Base-by-base conservation (phyloP, 2,888 invertebrate genomes). In the Chloroclystis v-ata region DNA sequence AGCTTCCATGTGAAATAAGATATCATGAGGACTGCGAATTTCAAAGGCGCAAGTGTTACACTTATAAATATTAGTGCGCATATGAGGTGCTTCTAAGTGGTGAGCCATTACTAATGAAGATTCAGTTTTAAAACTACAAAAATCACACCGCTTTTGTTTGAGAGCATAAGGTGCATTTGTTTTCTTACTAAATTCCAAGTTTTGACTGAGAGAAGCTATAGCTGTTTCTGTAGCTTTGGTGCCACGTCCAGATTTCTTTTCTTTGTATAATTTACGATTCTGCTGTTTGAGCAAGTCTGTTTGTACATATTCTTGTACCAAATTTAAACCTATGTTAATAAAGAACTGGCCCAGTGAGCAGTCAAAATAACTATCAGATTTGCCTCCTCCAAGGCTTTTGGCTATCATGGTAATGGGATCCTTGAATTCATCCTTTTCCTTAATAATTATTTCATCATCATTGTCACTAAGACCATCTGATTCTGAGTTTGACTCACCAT, bases 261-360 rank as follows among this genome's bases (percentile, higher is more conserved):
- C 93, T 64, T 93, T 92, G 61, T 95, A 94, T 35, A 94, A 91
- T 75, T 96, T 97, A 40, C 95, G 91, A 74, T 96, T 95, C 73
- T 97, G 97, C 67, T 95, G 93, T 63, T 94, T 93, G 48, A 98
- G 86, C 48, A 98, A 86, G 84, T 98, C 98, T 35, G 92, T 92
- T 83, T 98, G 97, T 13, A 98, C 97, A 80, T 93, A 95, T 77
- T 98, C 97, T 78, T 97, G 97, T 4, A 97, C 97, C 60, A 97
- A 90, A 76, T 96, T 97, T 47, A 95, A 90, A 37, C 98, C 98
- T 65, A 98, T 95, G 71, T 97, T 96, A 75, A 95, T 94, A 68
- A 97, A 95, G 76, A 97, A 96, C 75, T 95, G 95, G 2, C 97
- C 97, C 48, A 97, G 83, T 1, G 97, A 94, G 72, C 95, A 93